Evolutionary conservation across 2,888 invertebrate genomes (phyloP).

Genomic region (Tinea trinotella): DNA sequence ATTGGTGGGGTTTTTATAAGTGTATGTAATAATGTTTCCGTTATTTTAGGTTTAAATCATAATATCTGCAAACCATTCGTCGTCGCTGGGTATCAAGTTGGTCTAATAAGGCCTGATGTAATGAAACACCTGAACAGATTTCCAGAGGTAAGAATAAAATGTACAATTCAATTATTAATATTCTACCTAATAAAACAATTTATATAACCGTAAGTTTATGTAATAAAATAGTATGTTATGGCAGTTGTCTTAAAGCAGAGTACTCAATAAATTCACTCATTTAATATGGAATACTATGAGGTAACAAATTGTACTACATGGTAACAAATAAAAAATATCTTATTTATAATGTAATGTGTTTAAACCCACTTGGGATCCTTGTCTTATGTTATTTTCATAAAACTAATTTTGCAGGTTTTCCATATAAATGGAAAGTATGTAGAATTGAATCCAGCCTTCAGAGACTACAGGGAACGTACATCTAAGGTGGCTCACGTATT

Average conservation of each 20-base stretch:
- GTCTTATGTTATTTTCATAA: not conserved
- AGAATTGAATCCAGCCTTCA: conserved; percentile 88
- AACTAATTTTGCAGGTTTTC: conserved; percentile 76
- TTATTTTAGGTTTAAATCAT: conserved; percentile 77
- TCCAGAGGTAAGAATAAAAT: conserved; percentile 84
- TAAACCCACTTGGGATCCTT: conserved; percentile 9
- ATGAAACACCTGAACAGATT: conserved; percentile 84
- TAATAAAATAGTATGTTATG: not conserved
- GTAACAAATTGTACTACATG: too few species aligned
- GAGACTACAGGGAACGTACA: conserved; percentile 87
- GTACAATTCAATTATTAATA: too few species aligned
- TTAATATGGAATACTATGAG: too few species aligned
- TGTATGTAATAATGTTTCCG: conserved; percentile 23
- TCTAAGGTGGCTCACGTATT: conserved; percentile 84
- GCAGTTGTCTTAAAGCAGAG: too few species aligned
- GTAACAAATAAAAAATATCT: too few species aligned
- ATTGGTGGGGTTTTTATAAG: too few species aligned
- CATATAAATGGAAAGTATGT: conserved; percentile 80
- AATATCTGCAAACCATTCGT: conserved; percentile 89
- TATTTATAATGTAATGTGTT: too few species aligned
- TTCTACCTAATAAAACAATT: not conserved
- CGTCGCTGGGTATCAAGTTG: conserved; percentile 91
- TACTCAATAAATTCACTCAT: too few species aligned
- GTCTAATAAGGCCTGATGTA: conserved; percentile 88
- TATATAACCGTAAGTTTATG: not conserved